Percentiles rank a stretch among this genome's conserved stretches.
Evolutionary conservation across 2,113 vertebrate species (phyloP).

Genomic region (Cygnus buccinator): DNA sequence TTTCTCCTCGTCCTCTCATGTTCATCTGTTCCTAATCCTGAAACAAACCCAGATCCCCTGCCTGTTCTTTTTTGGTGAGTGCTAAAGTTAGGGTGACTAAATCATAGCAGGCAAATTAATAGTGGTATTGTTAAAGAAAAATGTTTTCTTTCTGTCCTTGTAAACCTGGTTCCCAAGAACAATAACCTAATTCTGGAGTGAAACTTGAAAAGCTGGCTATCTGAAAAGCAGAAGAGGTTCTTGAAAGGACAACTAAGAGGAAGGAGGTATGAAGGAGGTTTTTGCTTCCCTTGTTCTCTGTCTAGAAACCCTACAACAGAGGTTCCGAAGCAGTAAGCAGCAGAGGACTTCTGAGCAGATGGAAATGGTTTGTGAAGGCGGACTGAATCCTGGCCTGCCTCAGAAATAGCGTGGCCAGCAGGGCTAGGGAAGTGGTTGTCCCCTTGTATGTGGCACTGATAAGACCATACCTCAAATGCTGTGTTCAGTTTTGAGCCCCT

Average conservation of each 20-base stretch:
- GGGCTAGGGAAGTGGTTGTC: not conserved
- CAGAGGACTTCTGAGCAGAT: not conserved
- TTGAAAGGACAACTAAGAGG: not conserved
- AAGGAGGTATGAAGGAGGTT: not conserved
- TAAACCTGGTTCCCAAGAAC: not conserved
- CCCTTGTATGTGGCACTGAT: not conserved
- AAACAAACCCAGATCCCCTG: not conserved
- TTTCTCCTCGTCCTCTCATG: not conserved
- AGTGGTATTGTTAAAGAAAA: not conserved
- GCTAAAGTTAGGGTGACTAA: not conserved
- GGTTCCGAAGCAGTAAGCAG: rapidly evolving
- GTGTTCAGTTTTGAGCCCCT: not conserved
- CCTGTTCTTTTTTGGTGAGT: not conserved
- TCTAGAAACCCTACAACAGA: not conserved
- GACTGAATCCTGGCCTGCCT: not conserved
- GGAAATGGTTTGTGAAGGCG: not conserved
- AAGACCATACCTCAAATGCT: not conserved
- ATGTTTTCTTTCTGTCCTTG: not conserved
- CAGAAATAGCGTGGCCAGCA: not conserved
- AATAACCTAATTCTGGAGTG: not conserved
- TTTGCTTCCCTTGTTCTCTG: not conserved
- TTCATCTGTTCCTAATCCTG: not conserved
- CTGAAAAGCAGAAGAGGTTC: not conserved
- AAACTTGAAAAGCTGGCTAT: not conserved
- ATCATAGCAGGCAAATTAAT: not conserved